A percentile compares a stretch with the other conserved stretches of the same genome.
Evolutionary conservation across 2,113 vertebrate species (phyloP).

Genomic region (Phalacrocorax aristotelis): DNA sequence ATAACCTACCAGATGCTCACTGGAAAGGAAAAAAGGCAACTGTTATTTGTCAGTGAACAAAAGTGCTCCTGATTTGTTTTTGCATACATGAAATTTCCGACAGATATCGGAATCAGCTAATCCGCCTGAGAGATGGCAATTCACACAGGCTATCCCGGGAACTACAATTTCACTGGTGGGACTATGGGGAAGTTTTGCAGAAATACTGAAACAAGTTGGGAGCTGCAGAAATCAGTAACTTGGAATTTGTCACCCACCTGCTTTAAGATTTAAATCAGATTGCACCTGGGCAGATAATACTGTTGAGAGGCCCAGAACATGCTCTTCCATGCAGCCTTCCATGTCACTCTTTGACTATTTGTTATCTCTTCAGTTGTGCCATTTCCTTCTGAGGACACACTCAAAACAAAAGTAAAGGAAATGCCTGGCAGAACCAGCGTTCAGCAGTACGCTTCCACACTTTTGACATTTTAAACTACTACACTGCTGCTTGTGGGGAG

Average conservation of each 20-base stretch:
- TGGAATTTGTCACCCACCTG: background rate
- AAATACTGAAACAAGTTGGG: background rate
- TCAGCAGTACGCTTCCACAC: background rate
- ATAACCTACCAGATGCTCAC: conserved; percentile 11
- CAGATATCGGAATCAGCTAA: background rate
- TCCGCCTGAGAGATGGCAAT: background rate
- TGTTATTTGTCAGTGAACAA: background rate
- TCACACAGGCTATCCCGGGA: background rate
- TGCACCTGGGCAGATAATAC: background rate
- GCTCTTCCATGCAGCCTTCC: background rate
- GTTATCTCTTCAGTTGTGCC: background rate
- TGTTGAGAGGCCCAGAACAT: background rate
- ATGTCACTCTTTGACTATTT: background rate
- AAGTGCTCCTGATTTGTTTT: background rate
- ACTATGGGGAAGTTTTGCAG: background rate
- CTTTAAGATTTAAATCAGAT: background rate
- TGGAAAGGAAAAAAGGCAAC: background rate
- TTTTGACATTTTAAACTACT: background rate
- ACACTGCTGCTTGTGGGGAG: background rate
- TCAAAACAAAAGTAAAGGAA: background rate
- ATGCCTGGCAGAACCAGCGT: background rate
- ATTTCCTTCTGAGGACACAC: background rate
- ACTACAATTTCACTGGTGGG: background rate
- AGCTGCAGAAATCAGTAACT: background rate
- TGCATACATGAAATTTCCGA: background rate